phyloP scores from a whole-genome alignment of 2,888 invertebrate genomes.

The Metellina segmentata region DNA sequence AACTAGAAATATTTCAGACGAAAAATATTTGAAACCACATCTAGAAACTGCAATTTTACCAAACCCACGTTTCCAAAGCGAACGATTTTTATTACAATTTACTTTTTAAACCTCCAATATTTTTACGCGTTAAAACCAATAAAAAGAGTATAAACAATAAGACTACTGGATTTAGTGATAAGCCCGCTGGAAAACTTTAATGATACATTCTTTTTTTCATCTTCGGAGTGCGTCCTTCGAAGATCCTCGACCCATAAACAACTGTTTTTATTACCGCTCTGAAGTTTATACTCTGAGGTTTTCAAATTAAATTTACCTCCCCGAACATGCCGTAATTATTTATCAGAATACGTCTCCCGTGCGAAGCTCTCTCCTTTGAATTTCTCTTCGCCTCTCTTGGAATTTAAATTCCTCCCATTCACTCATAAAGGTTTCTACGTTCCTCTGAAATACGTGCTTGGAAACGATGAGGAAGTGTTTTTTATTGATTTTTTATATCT shows the following conservation, averaged over 20 bases:
- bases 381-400: background rate
- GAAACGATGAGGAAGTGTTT: constrained; percentile 36
- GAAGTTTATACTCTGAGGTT: constrained; percentile 1
- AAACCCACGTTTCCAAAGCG: background rate
- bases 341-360: constrained; percentile 3
- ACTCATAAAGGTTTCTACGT: constrained; percentile 10
- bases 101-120: background rate
- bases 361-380: background rate
- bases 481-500: constrained; percentile 23
- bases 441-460: constrained; percentile 29
- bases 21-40: no score
- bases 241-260: background rate
- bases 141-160: background rate
- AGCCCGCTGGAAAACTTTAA: background rate
- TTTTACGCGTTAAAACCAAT: background rate
- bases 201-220: background rate
- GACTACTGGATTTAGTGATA: background rate
- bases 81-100: background rate
- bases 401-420: constrained; percentile 10
- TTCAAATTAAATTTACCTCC: constrained; percentile 17
- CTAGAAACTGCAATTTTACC: no score
- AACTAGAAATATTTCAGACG: no score
- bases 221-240: background rate
- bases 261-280: background rate
- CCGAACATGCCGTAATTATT: background rate